Conservation (phyloP, 2,888 invertebrate species). For the Dolichopus griseipennis region DNA sequence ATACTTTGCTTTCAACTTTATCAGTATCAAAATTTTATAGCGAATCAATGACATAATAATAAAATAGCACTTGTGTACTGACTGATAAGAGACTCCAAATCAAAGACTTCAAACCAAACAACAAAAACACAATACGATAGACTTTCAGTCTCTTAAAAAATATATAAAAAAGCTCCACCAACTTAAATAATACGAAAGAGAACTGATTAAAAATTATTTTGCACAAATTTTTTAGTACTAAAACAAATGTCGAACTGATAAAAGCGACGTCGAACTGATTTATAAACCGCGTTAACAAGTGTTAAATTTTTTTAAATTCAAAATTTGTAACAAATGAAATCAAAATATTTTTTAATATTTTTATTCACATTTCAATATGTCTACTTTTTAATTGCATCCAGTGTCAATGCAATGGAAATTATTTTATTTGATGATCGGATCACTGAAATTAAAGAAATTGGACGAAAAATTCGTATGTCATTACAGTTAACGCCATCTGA, state of each 20-base stretch:
- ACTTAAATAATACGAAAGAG: too few species aligned
- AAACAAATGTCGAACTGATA: not conserved
- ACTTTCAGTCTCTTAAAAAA: too few species aligned
- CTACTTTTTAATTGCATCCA: not conserved
- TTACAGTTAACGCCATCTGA: not conserved
- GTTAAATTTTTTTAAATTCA: too few species aligned
- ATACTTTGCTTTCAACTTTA: not conserved
- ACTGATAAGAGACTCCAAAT: not conserved
- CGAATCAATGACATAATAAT: not conserved
- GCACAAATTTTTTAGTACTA: not conserved
- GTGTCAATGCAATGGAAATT: not conserved
- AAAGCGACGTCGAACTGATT: not conserved
- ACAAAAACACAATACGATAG: too few species aligned
- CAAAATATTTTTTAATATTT: not conserved
- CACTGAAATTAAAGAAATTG: not conserved
- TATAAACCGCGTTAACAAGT: too few species aligned
- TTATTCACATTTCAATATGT: not conserved
- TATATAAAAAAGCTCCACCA: too few species aligned
- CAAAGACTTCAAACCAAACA: too few species aligned
- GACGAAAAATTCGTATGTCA: not conserved
- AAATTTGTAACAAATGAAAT: not conserved
- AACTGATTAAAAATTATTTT: too few species aligned
- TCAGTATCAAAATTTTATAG: not conserved
- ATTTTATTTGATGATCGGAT: conserved; percentile 9
- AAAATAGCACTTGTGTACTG: not conserved